Base-by-base conservation (phyloP, 1,140 invertebrate genomes). In the Littorina saxatilis region DNA sequence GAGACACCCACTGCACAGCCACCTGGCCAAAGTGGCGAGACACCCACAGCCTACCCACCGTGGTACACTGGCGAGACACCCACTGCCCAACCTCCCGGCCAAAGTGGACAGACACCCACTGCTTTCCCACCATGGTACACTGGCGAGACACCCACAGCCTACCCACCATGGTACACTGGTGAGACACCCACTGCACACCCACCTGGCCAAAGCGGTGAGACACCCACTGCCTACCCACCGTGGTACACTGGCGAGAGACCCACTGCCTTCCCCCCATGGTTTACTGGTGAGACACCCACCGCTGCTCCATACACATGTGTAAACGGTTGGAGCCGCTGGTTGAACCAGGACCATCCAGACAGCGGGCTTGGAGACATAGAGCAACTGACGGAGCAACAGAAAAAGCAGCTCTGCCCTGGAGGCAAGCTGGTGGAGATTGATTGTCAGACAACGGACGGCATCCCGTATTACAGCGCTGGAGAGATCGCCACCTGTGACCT, bases 321-420 rank as follows among this genome's bases (percentile, higher is more conserved):
- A 1, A 55, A 73, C 20, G 86, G 85, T 55, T 88, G 86, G 86
- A 80, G 68, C 23, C 47, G 63, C 2, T 90, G 88, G 87, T 82
- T 89, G 5, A 89, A 89, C 82, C 77, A 79, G 73, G 88, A 89
- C 78, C 87, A 83, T 9, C 89, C 89, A 29, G 63, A 70, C 23
- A 72, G 84, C 52, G 84, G 86, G 29, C 82, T 80, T 27, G 86
- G 86, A 15, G 89, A 90, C 58, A 63, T 80, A 47, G 89, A 90
- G 70, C 50, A 73, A 2, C 52, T 88, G 37, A 84, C 84, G 0
- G 32, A 58, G 13, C 80, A 79, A 61, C 5, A 55, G 74, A 77
- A 77, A 77, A 27, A 77, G 39, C 50, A 70, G 43, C 35, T 79
- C 39, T 70, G 39, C 39, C 35, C 43, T 35, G 79, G 63, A 70